phyloP scores from a whole-genome alignment of 1,140 invertebrate species.

The Trichomalopsis sarcophagae region DNA sequence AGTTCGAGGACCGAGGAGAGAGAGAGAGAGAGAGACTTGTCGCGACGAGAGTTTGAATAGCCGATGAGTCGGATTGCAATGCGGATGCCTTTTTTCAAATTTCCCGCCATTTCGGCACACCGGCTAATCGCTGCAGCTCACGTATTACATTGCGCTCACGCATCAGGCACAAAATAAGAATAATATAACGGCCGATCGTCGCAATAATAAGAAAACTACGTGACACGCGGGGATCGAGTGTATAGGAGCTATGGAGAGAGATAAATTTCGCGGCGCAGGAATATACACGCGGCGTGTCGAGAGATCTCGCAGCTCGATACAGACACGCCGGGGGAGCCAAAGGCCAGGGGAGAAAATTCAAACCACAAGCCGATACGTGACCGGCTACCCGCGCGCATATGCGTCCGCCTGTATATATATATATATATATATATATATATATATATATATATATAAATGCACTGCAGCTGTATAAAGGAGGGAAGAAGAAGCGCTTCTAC shows the following conservation, averaged over 20 bases:
- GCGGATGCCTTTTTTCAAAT: no score
- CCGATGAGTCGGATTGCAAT: no score
- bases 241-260: background rate
- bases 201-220: background rate
- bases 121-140: no score
- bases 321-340: background rate
- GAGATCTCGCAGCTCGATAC: background rate
- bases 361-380: constrained; percentile 3
- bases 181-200: background rate
- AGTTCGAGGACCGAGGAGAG: no score
- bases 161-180: background rate
- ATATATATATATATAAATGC: background rate
- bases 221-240: background rate
- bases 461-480: background rate
- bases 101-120: no score
- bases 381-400: background rate
- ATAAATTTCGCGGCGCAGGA: background rate
- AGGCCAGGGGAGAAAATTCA: background rate
- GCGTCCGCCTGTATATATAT: background rate
- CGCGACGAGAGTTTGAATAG: no score
- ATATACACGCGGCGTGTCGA: background rate
- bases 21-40: no score
- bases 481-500: background rate
- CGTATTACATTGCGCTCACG: no score
- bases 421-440: background rate